Base-by-base conservation (phyloP, 2,888 invertebrate species). In the Pseudococcus jackbeardsleyi region DNA sequence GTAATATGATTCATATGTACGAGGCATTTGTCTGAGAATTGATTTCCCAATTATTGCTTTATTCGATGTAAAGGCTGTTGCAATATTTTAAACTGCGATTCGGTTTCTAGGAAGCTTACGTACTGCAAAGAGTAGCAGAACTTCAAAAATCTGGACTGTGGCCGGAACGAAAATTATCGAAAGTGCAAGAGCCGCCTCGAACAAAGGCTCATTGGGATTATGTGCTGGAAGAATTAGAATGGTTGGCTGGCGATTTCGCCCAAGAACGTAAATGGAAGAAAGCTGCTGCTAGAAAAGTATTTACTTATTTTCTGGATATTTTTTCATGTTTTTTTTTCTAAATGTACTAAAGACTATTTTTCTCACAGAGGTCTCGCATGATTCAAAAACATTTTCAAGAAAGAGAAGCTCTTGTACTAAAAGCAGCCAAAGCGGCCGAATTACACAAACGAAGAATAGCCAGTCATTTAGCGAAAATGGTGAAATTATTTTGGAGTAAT, bases 191-290 rank as follows among this genome's bases (percentile, higher is more conserved):
- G 92, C 97, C 98, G 90, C 94, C 95, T 89, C 93, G 99, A 89
- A 93, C 95, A 88, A 99, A 99, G 93, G 96, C 97, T 48, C 99
- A 99, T 92, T 99, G 99, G 99, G 99, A 99, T 92, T 99, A 98
- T 92, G 93, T 99, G 90, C 93, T 99, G 72, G 99, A 99, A 92
- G 99, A 99, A 93, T 98, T 99, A 98, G 96, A 96, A 64, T 99
- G 99, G 99, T 93, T 99, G 90, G 97, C 98, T 59, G 96, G 97
- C 59, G 99, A 99, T 92, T 99, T 99, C 92, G 96, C 96, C 42
- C 97, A 98, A 92, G 99, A 99, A 92, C 94, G 99, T 89, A 98
- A 98, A 92, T 98, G 98, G 98, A 99, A 99, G 91, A 97, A 97
- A 92, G 96, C 96, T 89, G 97, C 97, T 7, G 98, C 98, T 0